phyloP scores from a whole-genome alignment of 1,140 invertebrate species.

The Dinothrombium tinctorium region DNA sequence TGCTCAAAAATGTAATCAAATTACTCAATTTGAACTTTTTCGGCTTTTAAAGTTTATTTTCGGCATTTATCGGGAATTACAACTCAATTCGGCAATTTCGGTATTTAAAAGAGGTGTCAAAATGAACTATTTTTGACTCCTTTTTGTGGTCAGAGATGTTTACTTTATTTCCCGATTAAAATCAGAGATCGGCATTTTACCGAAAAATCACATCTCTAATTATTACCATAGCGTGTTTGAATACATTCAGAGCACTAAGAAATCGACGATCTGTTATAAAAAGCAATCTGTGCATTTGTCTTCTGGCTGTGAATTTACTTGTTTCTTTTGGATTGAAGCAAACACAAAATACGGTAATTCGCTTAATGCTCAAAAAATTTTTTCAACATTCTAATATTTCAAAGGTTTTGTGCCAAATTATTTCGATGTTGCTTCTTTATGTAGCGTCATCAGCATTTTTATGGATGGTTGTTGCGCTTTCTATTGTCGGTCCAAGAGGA shows the following conservation, averaged over 20 bases:
- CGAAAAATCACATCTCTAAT: too few relatives aligned
- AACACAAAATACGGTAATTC: slow-evolving; percentile 3
- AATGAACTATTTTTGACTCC: too few relatives aligned
- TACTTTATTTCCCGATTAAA: too few relatives aligned
- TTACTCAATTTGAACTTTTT: too few relatives aligned
- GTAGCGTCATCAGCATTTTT: slow-evolving; percentile 22
- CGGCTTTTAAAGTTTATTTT: too few relatives aligned
- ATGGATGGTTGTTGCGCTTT: not conserved
- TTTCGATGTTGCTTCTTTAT: slow-evolving; percentile 24
- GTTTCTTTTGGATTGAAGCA: slow-evolving; percentile 11
- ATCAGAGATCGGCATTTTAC: too few relatives aligned
- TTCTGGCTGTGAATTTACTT: slow-evolving; percentile 11
- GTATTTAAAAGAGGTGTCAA: too few relatives aligned
- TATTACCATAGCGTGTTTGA: slow-evolving; percentile 9
- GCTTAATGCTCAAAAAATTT: not conserved
- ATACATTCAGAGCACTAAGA: slow-evolving; percentile 3
- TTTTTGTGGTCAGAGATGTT: too few relatives aligned
- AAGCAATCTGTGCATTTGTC: slow-evolving; percentile 11
- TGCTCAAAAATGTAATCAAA: too few relatives aligned
- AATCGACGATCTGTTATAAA: slow-evolving; percentile 10
- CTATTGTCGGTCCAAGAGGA: not conserved
- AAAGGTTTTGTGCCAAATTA: slow-evolving; percentile 19
- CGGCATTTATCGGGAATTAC: too few relatives aligned
- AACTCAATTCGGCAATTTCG: too few relatives aligned
- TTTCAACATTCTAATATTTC: not conserved